phyloP scores from a whole-genome alignment of 2,113 vertebrate species.

The Piliocolobus tephrosceles region DNA sequence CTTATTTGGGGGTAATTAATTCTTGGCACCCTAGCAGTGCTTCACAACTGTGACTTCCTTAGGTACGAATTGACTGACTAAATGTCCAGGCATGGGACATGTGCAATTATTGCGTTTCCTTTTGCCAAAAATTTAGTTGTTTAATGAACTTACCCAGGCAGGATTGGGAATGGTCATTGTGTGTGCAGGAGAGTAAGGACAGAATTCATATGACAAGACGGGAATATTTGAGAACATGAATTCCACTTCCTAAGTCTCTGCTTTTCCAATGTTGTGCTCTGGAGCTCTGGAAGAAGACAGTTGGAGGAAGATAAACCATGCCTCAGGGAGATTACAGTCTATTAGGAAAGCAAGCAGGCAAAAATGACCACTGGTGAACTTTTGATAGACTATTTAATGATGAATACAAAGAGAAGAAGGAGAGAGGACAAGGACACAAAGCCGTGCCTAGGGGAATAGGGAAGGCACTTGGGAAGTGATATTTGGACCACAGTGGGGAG shows the following conservation, averaged over 20 bases:
- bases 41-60: slow-evolving; percentile 81
- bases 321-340: background rate
- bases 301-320: background rate
- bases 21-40: slow-evolving; percentile 78
- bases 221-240: background rate
- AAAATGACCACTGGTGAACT: background rate
- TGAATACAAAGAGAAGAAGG: background rate
- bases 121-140: slow-evolving; percentile 80
- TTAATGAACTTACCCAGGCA: slow-evolving; percentile 60
- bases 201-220: slow-evolving; percentile 30
- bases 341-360: background rate
- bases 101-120: slow-evolving; percentile 76
- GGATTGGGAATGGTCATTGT: slow-evolving; percentile 51
- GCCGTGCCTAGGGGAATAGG: background rate
- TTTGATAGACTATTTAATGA: background rate
- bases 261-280: background rate
- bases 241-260: background rate
- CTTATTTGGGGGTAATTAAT: slow-evolving; percentile 86
- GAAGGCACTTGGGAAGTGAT: background rate
- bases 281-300: background rate
- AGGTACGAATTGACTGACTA: slow-evolving; percentile 77
- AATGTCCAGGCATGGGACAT: slow-evolving; percentile 79
- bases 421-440: background rate
- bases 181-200: slow-evolving; percentile 48
- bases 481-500: background rate